Evolutionary conservation across 2,888 invertebrate genomes (phyloP), one percentile per base, ranked within the genome.

Genomic region (Agonopterix subpropinquella): DNA sequence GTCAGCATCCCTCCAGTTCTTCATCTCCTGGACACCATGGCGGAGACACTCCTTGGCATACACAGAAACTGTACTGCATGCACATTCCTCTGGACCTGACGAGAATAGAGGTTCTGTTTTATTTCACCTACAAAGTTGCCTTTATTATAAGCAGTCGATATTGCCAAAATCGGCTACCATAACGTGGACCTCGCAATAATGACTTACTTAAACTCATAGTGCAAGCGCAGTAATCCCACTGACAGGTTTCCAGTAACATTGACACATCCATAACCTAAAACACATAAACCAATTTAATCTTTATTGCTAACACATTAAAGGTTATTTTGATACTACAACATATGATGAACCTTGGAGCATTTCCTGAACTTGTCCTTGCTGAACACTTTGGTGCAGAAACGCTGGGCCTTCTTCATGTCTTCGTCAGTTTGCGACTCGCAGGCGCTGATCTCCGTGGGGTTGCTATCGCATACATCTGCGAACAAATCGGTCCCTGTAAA

Each of bases 161-260:
- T 28, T 4, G 28, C 7, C 28, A 28, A 28, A 28, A 28, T 28
- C 28, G 7, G 18, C 18, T 18, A 3, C 1, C 28, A 28, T 2
- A 2, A 18, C 4, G 4, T 4, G 5, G 28, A 28, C 7, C 7
- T 28, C 28, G 28, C n/a, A 28, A 28, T 5, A 28, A 4, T 28
- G 7, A 28, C 88, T 80, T 63, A 89, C 89, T 80, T 45, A 72
- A 56, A 7, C 76, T 77, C 0, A 90, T 73, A 8, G 89, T 85
- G 56, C 94, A 93, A 15, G 91, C 89, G 69, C 96, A 96, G 71
- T 93, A 96, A 70, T 97, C 96, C 89, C 93, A 93, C 47, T 92
- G 90, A 59, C 97, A 97, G 0, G 94, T 92, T 47, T 92, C 91
- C 42, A 94, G 73, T 43, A 95, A 86, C 1, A 91, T 84, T 0